A percentile compares a stretch with the other conserved stretches of the same genome.
phyloP scores from a whole-genome alignment of 2,888 invertebrate genomes.

The Lamproptera curius region DNA sequence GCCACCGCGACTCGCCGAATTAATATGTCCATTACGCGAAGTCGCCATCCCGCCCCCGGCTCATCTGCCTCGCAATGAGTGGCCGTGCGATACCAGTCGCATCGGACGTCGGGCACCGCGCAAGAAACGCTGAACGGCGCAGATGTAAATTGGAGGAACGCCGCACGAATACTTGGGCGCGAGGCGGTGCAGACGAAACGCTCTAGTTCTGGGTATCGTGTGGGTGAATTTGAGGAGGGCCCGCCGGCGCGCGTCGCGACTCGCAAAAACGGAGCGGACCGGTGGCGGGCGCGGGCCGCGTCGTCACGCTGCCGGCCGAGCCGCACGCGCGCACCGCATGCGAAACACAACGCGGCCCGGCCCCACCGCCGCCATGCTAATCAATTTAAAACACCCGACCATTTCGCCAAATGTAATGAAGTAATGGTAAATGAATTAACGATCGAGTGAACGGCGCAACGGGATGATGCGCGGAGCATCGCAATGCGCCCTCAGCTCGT shows the following conservation, averaged over 20 bases:
- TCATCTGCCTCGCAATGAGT: conserved; percentile 29
- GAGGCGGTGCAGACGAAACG: conserved; percentile 44
- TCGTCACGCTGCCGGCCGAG: conserved; percentile 27
- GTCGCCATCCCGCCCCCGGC: conserved; percentile 21
- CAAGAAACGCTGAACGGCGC: not conserved
- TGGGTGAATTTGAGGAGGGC: conserved; percentile 51
- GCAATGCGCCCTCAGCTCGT: conserved; percentile 50
- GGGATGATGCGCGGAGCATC: conserved; percentile 55
- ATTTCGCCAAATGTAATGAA: conserved; percentile 43
- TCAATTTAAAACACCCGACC: conserved; percentile 38
- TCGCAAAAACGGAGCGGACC: conserved; percentile 67
- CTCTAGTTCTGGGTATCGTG: conserved; percentile 65
- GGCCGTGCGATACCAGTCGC: not conserved
- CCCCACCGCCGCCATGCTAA: conserved; percentile 37
- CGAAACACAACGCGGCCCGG: conserved; percentile 25
- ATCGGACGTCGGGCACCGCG: not conserved
- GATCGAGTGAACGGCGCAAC: conserved; percentile 58
- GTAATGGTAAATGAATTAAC: conserved; percentile 48
- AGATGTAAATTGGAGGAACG: conserved; percentile 5
- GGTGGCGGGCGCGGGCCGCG: conserved; percentile 43
- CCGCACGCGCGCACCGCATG: conserved; percentile 24
- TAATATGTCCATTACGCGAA: conserved; percentile 42
- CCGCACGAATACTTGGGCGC: conserved; percentile 9
- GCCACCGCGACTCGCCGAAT: conserved; percentile 38
- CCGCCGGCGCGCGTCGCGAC: conserved; percentile 61